Conservation (phyloP, 2,797 vertebrate genomes). For the Thaleichthys pacificus region DNA sequence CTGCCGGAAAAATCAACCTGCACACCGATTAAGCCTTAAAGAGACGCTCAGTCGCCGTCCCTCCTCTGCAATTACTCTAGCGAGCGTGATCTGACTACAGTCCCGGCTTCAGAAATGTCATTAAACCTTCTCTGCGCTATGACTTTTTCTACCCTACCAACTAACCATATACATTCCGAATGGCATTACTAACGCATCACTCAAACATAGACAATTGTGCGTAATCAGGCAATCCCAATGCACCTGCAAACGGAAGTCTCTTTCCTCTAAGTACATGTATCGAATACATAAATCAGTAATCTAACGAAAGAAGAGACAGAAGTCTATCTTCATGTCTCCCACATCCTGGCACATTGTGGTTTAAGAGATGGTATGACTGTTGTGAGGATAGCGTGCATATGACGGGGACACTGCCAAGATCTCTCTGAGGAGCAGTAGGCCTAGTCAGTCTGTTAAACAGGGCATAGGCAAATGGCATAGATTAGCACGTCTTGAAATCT, state of each 20-base stretch:
- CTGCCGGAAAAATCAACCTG: slow-evolving; percentile 10
- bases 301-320: background rate
- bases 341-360: too few species aligned
- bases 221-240: background rate
- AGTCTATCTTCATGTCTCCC: too few species aligned
- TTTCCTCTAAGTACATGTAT: too few species aligned
- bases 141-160: background rate
- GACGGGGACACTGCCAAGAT: too few species aligned
- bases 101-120: background rate
- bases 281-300: background rate
- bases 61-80: slow-evolving; percentile 30
- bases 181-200: background rate
- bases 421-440: too few species aligned
- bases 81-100: slow-evolving; percentile 1
- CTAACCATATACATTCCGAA: background rate
- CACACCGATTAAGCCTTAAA: slow-evolving; percentile 44
- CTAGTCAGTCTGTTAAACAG: too few species aligned
- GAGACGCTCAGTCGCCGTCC: slow-evolving; percentile 18
- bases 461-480: too few species aligned
- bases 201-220: background rate
- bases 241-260: background rate
- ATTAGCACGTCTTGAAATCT: too few species aligned
- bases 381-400: too few species aligned
- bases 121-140: background rate
- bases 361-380: too few species aligned